Evolutionary conservation across 1,140 invertebrate genomes (phyloP), one percentile per base, ranked within the genome.

Genomic region (Drosophila sproati): DNA sequence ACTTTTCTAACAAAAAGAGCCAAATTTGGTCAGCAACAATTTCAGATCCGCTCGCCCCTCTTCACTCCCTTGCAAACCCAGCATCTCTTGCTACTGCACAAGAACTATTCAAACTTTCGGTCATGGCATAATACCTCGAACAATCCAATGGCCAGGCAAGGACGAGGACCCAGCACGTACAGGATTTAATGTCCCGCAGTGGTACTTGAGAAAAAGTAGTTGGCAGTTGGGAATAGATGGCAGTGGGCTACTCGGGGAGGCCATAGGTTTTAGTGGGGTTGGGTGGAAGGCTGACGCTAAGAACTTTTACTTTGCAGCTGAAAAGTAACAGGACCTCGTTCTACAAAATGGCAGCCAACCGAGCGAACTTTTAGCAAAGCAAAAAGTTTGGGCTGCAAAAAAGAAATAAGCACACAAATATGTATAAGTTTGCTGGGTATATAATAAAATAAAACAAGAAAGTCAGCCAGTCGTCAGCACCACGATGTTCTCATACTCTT

Each of bases 171-270:
- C 61, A 60, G 77, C 85, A 87, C 83, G 83, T 87, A 89, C 83
- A 73, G 77, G 81, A 88, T 88, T 88, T 88, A 88, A 89, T 88
- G 85, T 88, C 85, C 85, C 85, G 66, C 86, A 89, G 80, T 89
- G 86, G 86, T 88, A 89, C 85, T 88, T 90, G 85, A 88, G 85
- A 88, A 88, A 88, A 88, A 90, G 85, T 89, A 88, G 85, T 81
- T 89, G 80, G 71, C 71, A 81, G 70, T 68, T 85, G 79, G 72
- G 59, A 59, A 45, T 60, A 55, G 73, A 55, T 57, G 54, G 48
- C 7, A 12, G 45, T 68, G 32, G 41, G 20, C 20, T 20, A 20
- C 20, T 20, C 20, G 20, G 35, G 63, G 54, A n/a, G 8, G 56
- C 28, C 28, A 45, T 54, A 47, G 39, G 28, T 20, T 20, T 20